These are phyloP conservation scores for Campylorhamphus procurvoides DNA, from an alignment of 2,113 vertebrate species.

Conservation along the genomic window DNA sequence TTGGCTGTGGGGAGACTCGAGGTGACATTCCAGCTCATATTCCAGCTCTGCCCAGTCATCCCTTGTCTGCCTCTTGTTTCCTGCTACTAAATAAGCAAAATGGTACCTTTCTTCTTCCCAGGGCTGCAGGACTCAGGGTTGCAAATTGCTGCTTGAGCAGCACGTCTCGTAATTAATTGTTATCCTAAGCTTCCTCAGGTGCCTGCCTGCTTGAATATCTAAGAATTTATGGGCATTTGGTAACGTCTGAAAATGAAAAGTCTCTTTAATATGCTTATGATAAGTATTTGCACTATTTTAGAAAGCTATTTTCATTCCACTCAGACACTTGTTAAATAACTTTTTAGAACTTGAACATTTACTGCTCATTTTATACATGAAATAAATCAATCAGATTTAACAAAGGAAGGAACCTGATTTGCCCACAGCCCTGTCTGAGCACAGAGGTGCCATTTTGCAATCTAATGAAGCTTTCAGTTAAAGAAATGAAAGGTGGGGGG, in stretches of 20 bases:
- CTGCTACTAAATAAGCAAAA: background rate
- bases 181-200: slow-evolving; percentile 37
- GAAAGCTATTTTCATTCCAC: slow-evolving; percentile 58
- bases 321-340: slow-evolving; percentile 62
- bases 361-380: slow-evolving; percentile 58
- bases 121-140: background rate
- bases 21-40: background rate
- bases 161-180: background rate
- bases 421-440: slow-evolving; percentile 52
- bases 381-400: slow-evolving; percentile 69
- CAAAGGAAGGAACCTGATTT: slow-evolving; percentile 63
- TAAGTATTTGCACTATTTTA: slow-evolving; percentile 62
- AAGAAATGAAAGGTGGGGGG: slow-evolving; percentile 14
- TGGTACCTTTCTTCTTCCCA: background rate
- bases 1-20: background rate
- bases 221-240: slow-evolving; percentile 61
- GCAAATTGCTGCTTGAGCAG: background rate
- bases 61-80: background rate
- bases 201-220: background rate
- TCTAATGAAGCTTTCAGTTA: slow-evolving; percentile 59
- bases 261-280: slow-evolving; percentile 62
- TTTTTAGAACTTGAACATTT: slow-evolving; percentile 61
- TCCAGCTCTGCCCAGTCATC: background rate
- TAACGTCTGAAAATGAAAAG: slow-evolving; percentile 32
- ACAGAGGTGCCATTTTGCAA: slow-evolving; percentile 60